These are phyloP conservation scores for Chloroceryle aenea DNA, from an alignment of 2,113 vertebrate species.

Conservation along the genomic window DNA sequence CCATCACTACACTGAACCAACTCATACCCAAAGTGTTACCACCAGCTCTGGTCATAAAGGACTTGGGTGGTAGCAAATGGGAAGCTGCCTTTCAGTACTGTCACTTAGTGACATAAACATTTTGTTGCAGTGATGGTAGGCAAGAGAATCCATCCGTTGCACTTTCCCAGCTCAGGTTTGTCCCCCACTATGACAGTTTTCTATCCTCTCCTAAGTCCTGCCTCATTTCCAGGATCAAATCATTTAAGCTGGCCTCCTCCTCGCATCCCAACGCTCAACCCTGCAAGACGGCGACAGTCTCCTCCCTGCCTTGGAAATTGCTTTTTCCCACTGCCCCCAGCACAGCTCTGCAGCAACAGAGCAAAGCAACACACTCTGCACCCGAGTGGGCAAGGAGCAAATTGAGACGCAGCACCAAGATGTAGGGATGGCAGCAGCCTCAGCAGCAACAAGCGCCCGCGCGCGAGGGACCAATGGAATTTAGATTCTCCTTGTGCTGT, in stretches of 20 bases:
- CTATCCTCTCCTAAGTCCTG: background rate
- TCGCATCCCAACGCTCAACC: accelerated
- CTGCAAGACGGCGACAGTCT: background rate
- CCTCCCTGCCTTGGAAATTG: background rate
- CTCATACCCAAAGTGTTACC: background rate
- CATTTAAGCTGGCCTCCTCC: no score
- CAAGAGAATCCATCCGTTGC: background rate
- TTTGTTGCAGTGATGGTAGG: background rate
- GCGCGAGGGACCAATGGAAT: background rate
- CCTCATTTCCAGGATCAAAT: background rate
- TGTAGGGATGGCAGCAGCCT: background rate
- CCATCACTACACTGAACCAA: background rate
- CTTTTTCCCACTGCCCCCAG: background rate
- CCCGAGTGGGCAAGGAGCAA: background rate
- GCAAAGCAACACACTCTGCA: background rate
- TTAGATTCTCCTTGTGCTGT: background rate
- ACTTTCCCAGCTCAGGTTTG: background rate
- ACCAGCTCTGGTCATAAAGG: background rate
- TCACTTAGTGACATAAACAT: background rate
- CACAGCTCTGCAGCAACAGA: background rate
- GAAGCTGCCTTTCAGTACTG: background rate
- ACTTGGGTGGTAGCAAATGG: background rate
- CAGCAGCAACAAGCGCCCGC: background rate
- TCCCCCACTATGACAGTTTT: background rate
- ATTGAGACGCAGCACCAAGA: background rate